Percentiles rank a stretch among this genome's conserved stretches.
phyloP scores from a whole-genome alignment of 1,140 invertebrate species.

The Pseudoatta argentina region DNA sequence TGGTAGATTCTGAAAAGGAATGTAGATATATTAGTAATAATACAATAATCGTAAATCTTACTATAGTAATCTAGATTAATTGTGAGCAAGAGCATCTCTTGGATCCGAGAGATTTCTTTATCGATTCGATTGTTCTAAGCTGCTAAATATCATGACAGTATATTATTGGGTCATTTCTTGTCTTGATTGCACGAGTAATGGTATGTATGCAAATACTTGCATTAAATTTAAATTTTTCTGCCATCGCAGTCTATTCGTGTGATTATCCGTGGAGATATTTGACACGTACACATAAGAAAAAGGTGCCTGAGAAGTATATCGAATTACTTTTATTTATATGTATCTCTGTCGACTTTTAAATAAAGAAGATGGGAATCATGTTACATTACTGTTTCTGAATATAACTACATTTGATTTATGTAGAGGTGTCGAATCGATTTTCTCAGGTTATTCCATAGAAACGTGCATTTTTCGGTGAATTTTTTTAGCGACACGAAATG shows the following conservation, averaged over 20 bases:
- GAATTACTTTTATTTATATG: background rate
- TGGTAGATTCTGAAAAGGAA: slow-evolving; percentile 82
- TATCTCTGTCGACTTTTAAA: background rate
- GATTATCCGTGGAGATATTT: slow-evolving; percentile 12
- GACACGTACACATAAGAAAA: background rate
- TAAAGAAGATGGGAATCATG: background rate
- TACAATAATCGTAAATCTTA: slow-evolving; percentile 81
- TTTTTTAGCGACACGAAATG: slow-evolving; percentile 64
- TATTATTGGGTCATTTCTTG: slow-evolving; percentile 72
- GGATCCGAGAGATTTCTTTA: slow-evolving; percentile 75
- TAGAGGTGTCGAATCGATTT: background rate
- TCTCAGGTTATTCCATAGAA: background rate
- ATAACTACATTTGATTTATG: slow-evolving; percentile 31
- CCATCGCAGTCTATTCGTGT: background rate
- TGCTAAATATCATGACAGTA: slow-evolving; percentile 74
- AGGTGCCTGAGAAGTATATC: background rate
- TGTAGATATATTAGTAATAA: slow-evolving; percentile 81
- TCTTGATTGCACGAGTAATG: slow-evolving; percentile 58
- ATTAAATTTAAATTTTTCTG: slow-evolving; percentile 11
- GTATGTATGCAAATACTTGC: background rate
- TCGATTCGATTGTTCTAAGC: slow-evolving; percentile 73
- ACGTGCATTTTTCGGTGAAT: background rate
- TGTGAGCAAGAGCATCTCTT: slow-evolving; percentile 81
- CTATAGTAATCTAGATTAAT: slow-evolving; percentile 81
- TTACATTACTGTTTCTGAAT: background rate